phyloP scores from a whole-genome alignment of 2,797 vertebrate genomes.

The Bryconaethiops microstoma region DNA sequence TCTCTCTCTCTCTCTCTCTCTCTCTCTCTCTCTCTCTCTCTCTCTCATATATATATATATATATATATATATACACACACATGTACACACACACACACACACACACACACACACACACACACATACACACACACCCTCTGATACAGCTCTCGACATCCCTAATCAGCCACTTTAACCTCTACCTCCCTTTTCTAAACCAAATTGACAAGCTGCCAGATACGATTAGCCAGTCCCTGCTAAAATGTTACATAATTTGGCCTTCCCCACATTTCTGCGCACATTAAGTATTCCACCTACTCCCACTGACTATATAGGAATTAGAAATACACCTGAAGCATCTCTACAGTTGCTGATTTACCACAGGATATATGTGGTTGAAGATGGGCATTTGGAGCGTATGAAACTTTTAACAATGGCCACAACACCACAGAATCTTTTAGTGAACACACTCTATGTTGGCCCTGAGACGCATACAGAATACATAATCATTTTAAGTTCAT shows the following conservation, averaged over 20 bases:
- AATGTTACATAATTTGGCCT: conserved; percentile 21
- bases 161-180: conserved; percentile 45
- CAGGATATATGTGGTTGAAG: not conserved
- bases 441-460: conserved; percentile 9
- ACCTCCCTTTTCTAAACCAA: conserved; percentile 30
- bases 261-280: conserved; percentile 4
- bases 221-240: conserved; percentile 8
- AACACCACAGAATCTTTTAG: not conserved
- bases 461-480: not conserved
- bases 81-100: not conserved
- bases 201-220: conserved; percentile 36
- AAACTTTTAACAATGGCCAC: conserved; percentile 18
- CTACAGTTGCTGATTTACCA: conserved; percentile 3
- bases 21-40: too few species aligned
- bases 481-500: not conserved
- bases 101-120: not conserved
- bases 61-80: not conserved
- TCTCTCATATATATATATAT: too few species aligned
- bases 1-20: too few species aligned
- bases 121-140: not conserved
- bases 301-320: not conserved
- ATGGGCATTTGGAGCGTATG: conserved; percentile 2
- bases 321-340: not conserved
- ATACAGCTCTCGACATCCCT: conserved; percentile 15
- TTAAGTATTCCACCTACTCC: not conserved